phyloP scores from a whole-genome alignment of 2,113 vertebrate species.

The Anhinga rufa region DNA sequence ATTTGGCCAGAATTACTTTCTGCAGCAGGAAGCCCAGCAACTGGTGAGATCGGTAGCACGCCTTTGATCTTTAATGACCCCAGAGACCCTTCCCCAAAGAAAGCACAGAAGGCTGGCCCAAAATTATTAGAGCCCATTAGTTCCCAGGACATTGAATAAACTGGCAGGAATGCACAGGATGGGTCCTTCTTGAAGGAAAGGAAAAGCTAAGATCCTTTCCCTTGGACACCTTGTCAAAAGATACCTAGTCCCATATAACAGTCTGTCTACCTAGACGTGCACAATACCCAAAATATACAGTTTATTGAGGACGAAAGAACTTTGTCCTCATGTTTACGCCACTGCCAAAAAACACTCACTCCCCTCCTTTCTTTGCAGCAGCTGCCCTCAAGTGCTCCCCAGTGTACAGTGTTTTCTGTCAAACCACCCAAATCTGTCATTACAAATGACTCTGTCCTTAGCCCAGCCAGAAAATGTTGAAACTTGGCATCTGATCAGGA shows the following conservation, averaged over 20 bases:
- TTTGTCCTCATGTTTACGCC: neutral
- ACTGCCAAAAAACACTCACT: neutral
- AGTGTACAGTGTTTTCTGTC: neutral
- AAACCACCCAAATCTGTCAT: neutral
- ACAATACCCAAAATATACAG: neutral
- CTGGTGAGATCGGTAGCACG: neutral
- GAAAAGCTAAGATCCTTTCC: neutral
- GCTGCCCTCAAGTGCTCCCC: neutral
- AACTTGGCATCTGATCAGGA: neutral
- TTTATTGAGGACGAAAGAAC: neutral
- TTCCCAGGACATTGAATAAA: neutral
- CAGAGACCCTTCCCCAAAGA: neutral
- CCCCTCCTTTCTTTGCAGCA: neutral
- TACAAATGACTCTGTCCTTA: neutral
- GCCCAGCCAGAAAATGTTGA: neutral
- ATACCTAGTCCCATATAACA: neutral
- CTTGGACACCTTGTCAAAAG: neutral
- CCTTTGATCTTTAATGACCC: neutral
- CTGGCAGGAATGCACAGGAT: neutral
- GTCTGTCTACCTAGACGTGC: neutral
- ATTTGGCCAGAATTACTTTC: neutral
- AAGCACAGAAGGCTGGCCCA: neutral
- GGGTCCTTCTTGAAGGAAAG: neutral
- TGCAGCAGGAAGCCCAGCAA: neutral
- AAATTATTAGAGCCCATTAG: neutral